Evolutionary conservation across 1,140 invertebrate species (phyloP), one percentile per base, ranked within the genome.

Genomic region (Eubasilissa regina): DNA sequence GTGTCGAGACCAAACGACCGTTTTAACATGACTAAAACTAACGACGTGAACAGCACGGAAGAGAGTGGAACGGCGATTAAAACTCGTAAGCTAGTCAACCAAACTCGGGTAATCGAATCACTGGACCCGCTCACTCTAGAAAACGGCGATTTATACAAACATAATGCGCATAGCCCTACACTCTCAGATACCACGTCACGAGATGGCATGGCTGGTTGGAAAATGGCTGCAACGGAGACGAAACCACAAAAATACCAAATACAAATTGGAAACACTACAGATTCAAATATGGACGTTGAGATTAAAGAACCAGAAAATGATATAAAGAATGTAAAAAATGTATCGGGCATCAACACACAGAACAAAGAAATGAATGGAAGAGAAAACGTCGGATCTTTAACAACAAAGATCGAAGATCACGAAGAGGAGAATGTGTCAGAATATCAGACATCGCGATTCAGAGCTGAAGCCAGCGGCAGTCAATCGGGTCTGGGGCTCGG

Each of bases 361-460:
- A 62, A 25, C 60, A 43, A 62, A 62, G 60, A 62, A 43, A 25
- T 11, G 13, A 25, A 58, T 25, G 64, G 15, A 12, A 15, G 45
- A 47, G 64, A 68, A 45, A 47, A 68, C 7, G n/a, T 13, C 44
- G 64, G 19, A 68, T 47, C 48, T n/a, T 35, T 35, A 35, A 35
- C 25, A 6, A 35, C 25, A 35, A 48, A 48, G 45, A 11, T 66
- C 15, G 75, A 56, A 53, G 68, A 74, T 53, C 25, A 25, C 6
- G 19, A 11, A 12, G 77, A 19, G 15, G 77, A 72, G 13, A 72
- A 83, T 44, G 70, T 53, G 80, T 86, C 68, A 6, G 76, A 85
- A 9, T 87, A 86, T 19, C 85, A 47, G 84, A 87, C 21, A 85
- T 87, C 19, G 83, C 87, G 78, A 85, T 89, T 80, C 73, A 88